phyloP scores from a whole-genome alignment of 2,113 vertebrate species.

The Penelope pileata region DNA sequence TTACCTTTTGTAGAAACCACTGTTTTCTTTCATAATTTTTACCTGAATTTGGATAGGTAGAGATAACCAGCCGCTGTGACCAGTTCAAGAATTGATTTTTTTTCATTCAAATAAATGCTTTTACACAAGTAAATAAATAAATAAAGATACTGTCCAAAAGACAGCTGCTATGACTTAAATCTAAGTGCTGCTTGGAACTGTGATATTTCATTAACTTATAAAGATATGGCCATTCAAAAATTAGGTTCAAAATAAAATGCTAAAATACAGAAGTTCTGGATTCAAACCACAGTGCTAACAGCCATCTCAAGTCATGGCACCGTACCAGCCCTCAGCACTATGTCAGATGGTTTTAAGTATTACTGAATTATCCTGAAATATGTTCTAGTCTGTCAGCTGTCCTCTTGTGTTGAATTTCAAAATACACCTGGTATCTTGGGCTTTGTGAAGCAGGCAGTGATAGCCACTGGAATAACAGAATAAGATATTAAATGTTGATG shows the following conservation, averaged over 20 bases:
- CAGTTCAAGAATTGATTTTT: fast-evolving
- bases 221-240: not conserved
- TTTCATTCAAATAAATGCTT: not conserved
- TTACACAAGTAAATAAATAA: not conserved
- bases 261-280: not conserved
- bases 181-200: not conserved
- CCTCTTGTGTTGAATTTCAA: not conserved
- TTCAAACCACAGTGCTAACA: not conserved
- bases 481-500: not conserved
- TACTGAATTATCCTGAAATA: not conserved
- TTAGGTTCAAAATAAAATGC: not conserved
- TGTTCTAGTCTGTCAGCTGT: not conserved
- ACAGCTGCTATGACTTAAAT: not conserved
- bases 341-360: not conserved
- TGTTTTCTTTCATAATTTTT: not conserved
- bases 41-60: not conserved
- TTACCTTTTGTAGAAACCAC: not conserved
- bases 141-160: not conserved
- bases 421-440: not conserved
- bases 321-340: not conserved
- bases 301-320: not conserved
- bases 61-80: not conserved
- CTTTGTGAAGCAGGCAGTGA: not conserved
- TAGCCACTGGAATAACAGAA: not conserved
- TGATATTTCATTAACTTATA: not conserved